A percentile compares a stretch with the other conserved stretches of the same genome.
These are phyloP conservation scores for Crenichthys baileyi DNA, from an alignment of 2,797 vertebrate species.

Conservation along the genomic window DNA sequence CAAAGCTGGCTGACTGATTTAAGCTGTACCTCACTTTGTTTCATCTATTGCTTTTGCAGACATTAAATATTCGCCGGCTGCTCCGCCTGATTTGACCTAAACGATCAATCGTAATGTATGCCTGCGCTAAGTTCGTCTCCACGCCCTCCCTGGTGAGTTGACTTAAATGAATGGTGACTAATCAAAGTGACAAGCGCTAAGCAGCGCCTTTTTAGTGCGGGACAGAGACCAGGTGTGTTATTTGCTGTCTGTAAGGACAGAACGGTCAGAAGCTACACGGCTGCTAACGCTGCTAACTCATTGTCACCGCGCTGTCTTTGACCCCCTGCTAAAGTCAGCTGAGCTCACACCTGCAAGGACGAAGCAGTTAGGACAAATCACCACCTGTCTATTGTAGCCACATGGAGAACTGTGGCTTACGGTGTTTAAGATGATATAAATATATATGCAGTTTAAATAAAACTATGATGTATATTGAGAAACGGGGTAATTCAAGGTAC, in stretches of 20 bases:
- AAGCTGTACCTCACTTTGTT: accelerated
- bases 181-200: not conserved
- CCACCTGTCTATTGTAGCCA: not conserved
- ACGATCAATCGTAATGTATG: constrained; percentile 74
- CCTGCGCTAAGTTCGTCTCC: constrained; percentile 85
- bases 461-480: not conserved
- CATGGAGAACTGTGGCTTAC: not conserved
- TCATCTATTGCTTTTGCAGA: not conserved
- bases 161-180: constrained; percentile 32
- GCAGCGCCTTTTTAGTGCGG: not conserved
- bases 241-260: not conserved
- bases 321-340: constrained; percentile 55
- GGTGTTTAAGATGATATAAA: accelerated
- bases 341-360: constrained; percentile 54
- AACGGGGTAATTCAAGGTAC: not conserved
- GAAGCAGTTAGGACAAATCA: constrained; percentile 20
- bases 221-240: not conserved
- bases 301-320: constrained; percentile 30
- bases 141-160: constrained; percentile 84
- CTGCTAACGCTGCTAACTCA: constrained; percentile 12
- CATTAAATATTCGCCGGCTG: constrained; percentile 24
- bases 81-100: constrained; percentile 54
- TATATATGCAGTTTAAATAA: not conserved
- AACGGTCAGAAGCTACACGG: not conserved
- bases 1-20: accelerated